Base-by-base conservation (phyloP, 2,113 vertebrate genomes). In the Cepphus grylle region DNA sequence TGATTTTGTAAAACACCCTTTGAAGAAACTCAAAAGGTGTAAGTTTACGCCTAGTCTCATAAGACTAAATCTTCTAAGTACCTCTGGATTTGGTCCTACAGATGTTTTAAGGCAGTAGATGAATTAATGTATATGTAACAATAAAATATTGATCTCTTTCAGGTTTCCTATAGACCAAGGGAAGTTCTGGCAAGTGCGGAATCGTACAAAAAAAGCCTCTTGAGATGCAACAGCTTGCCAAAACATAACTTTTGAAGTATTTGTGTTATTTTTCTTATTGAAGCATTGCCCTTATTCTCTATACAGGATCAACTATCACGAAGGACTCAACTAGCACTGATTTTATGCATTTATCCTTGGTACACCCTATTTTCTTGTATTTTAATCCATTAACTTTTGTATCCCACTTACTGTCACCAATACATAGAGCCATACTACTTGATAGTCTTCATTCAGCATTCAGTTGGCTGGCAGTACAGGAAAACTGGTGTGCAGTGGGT, bases 311-410 rank as follows among this genome's bases (percentile, higher is more conserved):
- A 86, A 9, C 17, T 32, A 5, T 40, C 50, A 17, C 7, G 16
- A 62, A 70, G 7, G 25, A 63, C 62, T 93, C 85, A 27, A 0
- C 8, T 13, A 55, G 5, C 32, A 27, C 23, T 19, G 49, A 17
- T 80, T 69, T 42, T 15, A 25, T 40, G 18, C 17, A 9, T 40
- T 53, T 69, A 15, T n/a, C 21, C 69, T 32, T 27, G 5, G 18
- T 40, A 12, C n/a, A 30, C 8, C 10, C 4, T 0, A 0, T 19
- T 67, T 40, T 21, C 40, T 73, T 38, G 19, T 36, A 20, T 50
- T 93, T 63, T 38, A 81, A 84, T 69, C 49, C 16, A 40, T 50
- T n/a, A 71, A 36, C 1, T 18, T 55, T 81, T 49, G 6, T 32
- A 6, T 63, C 43, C 38, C 19, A 47, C 63, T 56, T 85, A 56